phyloP scores from a whole-genome alignment of 2,888 invertebrate genomes.

The Notodonta dromedarius region DNA sequence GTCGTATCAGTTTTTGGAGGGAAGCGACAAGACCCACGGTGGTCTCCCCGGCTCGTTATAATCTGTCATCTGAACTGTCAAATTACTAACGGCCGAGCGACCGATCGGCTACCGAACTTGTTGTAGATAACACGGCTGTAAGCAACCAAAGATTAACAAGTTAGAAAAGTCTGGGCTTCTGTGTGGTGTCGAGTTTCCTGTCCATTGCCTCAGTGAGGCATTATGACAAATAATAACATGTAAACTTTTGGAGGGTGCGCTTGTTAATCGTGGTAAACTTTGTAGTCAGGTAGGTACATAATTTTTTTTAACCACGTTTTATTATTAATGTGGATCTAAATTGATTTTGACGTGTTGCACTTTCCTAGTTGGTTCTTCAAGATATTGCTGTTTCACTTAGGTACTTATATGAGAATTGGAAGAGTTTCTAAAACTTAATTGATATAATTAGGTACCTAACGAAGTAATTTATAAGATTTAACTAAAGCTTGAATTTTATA shows the following conservation, averaged over 20 bases:
- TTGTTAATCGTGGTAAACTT: neutral
- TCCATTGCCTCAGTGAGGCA: conserved; percentile 26
- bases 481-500: too few relatives aligned
- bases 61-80: conserved; percentile 84
- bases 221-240: neutral
- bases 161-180: conserved; percentile 22
- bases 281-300: neutral
- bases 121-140: conserved; percentile 76
- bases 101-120: conserved; percentile 83
- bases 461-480: too few relatives aligned
- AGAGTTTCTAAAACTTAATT: too few relatives aligned
- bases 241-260: neutral
- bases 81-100: conserved; percentile 83
- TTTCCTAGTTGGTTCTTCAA: too few relatives aligned
- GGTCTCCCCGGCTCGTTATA: conserved; percentile 73
- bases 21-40: conserved; percentile 77
- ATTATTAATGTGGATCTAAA: too few relatives aligned
- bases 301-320: neutral
- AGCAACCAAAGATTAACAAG: conserved; percentile 54
- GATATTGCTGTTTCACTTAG: too few relatives aligned
- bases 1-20: conserved; percentile 61
- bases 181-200: conserved; percentile 17
- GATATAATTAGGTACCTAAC: too few relatives aligned
- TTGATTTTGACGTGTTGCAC: too few relatives aligned
- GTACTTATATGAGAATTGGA: too few relatives aligned